Evolutionary conservation across 2,113 vertebrate genomes (phyloP).

Genomic region (Gnathonemus longibarbis): DNA sequence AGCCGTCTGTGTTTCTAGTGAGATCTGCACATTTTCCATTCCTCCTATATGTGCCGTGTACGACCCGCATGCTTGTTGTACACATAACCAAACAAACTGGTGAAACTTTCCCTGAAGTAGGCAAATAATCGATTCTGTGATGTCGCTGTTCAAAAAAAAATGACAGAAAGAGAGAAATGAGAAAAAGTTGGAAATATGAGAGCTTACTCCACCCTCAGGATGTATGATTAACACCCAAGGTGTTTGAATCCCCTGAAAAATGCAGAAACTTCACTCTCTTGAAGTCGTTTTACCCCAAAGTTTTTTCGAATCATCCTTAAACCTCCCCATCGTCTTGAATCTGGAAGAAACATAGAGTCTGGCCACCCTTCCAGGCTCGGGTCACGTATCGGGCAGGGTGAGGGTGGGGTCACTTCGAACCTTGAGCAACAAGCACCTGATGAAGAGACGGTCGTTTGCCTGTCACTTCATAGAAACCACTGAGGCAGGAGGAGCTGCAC

Average conservation of each 20-base stretch:
- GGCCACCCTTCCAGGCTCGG: constrained; percentile 32
- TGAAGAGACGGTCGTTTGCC: constrained; percentile 40
- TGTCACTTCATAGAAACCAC: constrained; percentile 25
- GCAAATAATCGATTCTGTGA: not conserved
- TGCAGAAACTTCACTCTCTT: constrained; percentile 25
- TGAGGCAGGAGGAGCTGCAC: not conserved
- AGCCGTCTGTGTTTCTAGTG: not conserved
- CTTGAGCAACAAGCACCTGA: constrained; percentile 33
- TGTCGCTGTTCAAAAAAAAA: not conserved
- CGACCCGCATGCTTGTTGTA: not conserved
- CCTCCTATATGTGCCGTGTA: not conserved
- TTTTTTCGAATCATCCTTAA: constrained; percentile 31
- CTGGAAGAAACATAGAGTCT: not conserved
- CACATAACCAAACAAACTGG: not conserved
- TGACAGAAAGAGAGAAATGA: not conserved
- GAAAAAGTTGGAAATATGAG: not conserved
- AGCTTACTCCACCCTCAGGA: not conserved
- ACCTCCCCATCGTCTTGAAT: constrained; percentile 41
- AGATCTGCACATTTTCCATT: not conserved
- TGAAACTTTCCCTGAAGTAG: not conserved
- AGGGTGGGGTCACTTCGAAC: constrained; percentile 42
- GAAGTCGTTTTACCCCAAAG: constrained; percentile 35
- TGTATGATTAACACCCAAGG: not conserved
- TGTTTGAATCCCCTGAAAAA: constrained; percentile 19
- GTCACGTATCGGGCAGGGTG: not conserved